Conservation (phyloP, 2,888 invertebrate species). For the Acleris sparsana region DNA sequence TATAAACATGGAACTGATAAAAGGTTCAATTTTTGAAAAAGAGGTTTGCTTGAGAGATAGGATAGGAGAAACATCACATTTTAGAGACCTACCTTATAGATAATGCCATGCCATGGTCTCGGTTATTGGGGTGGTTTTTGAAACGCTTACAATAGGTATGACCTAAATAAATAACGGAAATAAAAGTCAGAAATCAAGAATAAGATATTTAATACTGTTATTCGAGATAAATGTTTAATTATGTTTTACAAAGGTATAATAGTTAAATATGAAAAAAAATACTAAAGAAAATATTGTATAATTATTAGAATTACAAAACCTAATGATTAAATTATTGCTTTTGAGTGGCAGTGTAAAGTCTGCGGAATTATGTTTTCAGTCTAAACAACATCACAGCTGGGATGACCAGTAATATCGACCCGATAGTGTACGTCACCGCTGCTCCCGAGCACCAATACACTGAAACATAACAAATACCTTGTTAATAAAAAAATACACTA, state of each 20-base stretch:
- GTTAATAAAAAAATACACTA: too few relatives aligned
- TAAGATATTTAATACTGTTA: slow-evolving; percentile 61
- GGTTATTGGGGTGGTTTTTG: too few relatives aligned
- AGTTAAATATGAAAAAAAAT: slow-evolving; percentile 42
- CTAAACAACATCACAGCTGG: slow-evolving; percentile 88
- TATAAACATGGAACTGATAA: too few relatives aligned
- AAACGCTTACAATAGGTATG: not conserved
- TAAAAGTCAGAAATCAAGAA: slow-evolving; percentile 19
- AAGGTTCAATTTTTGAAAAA: too few relatives aligned
- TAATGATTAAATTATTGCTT: slow-evolving; percentile 42
- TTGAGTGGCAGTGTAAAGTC: slow-evolving; percentile 48
- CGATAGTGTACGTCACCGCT: slow-evolving; percentile 90
- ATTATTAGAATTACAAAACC: slow-evolving; percentile 39
- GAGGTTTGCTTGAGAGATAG: too few relatives aligned
- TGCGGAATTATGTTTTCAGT: slow-evolving; percentile 62
- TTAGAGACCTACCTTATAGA: too few relatives aligned
- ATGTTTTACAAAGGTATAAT: slow-evolving; percentile 32
- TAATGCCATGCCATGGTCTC: too few relatives aligned
- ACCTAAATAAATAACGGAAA: slow-evolving; percentile 7
- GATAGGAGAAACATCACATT: too few relatives aligned
- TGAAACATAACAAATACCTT: slow-evolving; percentile 56
- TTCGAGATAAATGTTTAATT: slow-evolving; percentile 56
- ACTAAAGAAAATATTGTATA: slow-evolving; percentile 35
- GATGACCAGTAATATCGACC: slow-evolving; percentile 89
- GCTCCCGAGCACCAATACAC: slow-evolving; percentile 97